A percentile compares a stretch with the other conserved stretches of the same genome.
Evolutionary conservation across 2,113 vertebrate species (phyloP).

Genomic region (Anhinga rufa): DNA sequence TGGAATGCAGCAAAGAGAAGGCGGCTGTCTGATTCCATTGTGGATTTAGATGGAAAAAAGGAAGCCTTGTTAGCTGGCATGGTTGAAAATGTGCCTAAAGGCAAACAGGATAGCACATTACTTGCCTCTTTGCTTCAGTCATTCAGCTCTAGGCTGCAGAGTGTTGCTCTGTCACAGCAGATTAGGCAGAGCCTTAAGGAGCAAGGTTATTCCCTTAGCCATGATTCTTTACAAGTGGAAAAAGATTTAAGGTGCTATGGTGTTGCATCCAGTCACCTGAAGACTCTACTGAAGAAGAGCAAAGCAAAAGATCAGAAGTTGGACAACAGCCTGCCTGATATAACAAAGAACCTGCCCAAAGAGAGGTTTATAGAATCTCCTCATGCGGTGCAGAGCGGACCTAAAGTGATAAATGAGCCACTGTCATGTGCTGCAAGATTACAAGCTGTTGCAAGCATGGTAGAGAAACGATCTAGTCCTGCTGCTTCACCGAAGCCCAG

Average conservation of each 20-base stretch:
- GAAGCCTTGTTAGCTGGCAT: conserved; percentile 82
- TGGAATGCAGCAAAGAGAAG: conserved; percentile 88
- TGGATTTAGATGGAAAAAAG: conserved; percentile 85
- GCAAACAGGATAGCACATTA: conserved; percentile 94
- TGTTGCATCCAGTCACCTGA: conserved; percentile 90
- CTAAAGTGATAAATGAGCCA: conserved; percentile 78
- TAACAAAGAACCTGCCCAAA: conserved; percentile 74
- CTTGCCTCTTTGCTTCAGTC: conserved; percentile 97
- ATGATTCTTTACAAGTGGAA: conserved; percentile 79
- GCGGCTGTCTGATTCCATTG: conserved; percentile 78
- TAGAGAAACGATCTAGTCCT: conserved; percentile 90
- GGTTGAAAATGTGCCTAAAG: conserved; percentile 84
- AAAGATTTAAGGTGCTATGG: conserved; percentile 87
- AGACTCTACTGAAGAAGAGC: conserved; percentile 91
- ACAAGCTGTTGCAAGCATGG: conserved; percentile 94
- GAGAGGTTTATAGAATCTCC: conserved; percentile 85
- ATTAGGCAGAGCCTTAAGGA: conserved; percentile 83
- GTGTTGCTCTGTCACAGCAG: conserved; percentile 91
- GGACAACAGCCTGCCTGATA: conserved; percentile 79
- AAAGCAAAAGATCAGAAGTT: conserved; percentile 85
- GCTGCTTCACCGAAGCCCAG: conserved; percentile 93
- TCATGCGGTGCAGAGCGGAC: conserved; percentile 73
- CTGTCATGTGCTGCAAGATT: conserved; percentile 90
- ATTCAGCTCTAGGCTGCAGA: conserved; percentile 95
- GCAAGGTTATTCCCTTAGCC: conserved; percentile 75